Evolutionary conservation across 2,797 vertebrate genomes (phyloP), one percentile per base, ranked within the genome.

Genomic region (Melanotaenia trifasciata): DNA sequence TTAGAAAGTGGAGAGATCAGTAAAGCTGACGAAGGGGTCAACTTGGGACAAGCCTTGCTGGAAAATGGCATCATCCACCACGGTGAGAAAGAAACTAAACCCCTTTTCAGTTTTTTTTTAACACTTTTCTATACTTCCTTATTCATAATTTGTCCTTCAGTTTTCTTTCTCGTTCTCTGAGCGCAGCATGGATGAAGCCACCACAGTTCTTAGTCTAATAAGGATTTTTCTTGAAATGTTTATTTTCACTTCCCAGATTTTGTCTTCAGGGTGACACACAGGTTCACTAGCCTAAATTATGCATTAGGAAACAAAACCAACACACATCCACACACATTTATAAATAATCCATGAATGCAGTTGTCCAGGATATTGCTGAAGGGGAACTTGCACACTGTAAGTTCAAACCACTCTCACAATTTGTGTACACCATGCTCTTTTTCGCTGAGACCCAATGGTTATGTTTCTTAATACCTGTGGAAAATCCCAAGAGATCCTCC

Each of bases 11-110:
- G 97, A 22, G 98, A 99, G 92, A 99, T 99, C 94, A 97, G 97
- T 90, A 99, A 97, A 88, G 94, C 96, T 0, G 98, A 99, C 36
- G 98, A 99, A 90, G 98, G 98, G 2, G 96, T 99, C 81, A 99
- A 99, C 91, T 84, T 99, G 88, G 98, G 98, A 86, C 98, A 99
- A 87, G 98, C 98, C 7, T 89, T 99, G 36, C 63, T 99, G 92
- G 98, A 99, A 90, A 99, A 99, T 1, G 98, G 98, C 69, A 98
- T 99, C 76, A 99, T 99, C 89, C 98, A 99, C 91, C 98, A 99
- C 0, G 97, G 98, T 98, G 91, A 96, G 96, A 80, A 50, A 8
- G 57, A 66, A 24, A 43, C 63, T 33, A 32, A 0, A 35, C 33
- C 26, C 18, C 61, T 43, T 60, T 1, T 11, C 5, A 22, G 8